Evolutionary conservation across 2,113 vertebrate genomes (phyloP).

Genomic region (Stigmatopora argus): DNA sequence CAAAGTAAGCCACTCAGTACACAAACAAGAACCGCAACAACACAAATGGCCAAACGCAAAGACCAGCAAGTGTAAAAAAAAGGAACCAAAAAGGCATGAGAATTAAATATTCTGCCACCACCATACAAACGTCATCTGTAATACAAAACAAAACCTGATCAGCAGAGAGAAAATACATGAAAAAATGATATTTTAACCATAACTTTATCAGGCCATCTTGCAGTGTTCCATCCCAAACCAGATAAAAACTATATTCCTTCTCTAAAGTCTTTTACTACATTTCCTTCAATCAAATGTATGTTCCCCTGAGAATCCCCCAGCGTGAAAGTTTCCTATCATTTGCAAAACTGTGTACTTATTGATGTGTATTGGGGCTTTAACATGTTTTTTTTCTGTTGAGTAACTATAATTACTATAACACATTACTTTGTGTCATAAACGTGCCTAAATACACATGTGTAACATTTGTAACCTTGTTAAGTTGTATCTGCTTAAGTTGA

Average conservation of each 20-base stretch:
- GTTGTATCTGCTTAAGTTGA: neutral
- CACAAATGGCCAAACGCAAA: too few relatives aligned
- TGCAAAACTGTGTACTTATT: neutral
- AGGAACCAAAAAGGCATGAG: too few relatives aligned
- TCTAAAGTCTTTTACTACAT: constrained; percentile 2
- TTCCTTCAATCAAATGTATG: constrained; percentile 9
- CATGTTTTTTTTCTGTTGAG: constrained; percentile 10
- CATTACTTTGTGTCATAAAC: too few relatives aligned
- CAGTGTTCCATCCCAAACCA: constrained; percentile 8
- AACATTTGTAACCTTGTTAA: constrained; percentile 8
- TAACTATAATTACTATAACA: neutral
- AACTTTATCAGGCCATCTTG: neutral
- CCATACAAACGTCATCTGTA: too few relatives aligned
- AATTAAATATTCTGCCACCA: too few relatives aligned
- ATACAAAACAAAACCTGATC: too few relatives aligned
- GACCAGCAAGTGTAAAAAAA: too few relatives aligned
- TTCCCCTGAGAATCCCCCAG: constrained; percentile 11
- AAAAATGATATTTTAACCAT: too few relatives aligned
- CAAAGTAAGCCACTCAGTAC: too few relatives aligned
- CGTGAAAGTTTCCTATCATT: constrained; percentile 3
- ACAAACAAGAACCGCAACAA: too few relatives aligned
- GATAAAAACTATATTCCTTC: constrained; percentile 10
- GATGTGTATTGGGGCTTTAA: constrained; percentile 26
- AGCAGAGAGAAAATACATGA: too few relatives aligned
- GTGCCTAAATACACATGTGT: neutral